These are phyloP conservation scores for Acrocephalus scirpaceus DNA, from an alignment of 2,797 vertebrate species.

Conservation along the genomic window DNA sequence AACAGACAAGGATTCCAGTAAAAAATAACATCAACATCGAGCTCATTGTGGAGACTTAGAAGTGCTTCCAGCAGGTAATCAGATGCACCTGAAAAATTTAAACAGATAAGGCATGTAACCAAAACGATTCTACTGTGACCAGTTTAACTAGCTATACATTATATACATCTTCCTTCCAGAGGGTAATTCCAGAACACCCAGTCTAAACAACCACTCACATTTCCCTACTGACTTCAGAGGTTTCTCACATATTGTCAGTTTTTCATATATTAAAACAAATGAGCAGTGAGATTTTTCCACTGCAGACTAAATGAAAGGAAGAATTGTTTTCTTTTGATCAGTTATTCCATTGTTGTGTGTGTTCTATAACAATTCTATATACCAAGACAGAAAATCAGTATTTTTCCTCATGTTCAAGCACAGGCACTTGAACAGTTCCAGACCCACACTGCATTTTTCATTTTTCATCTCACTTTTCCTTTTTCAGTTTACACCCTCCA, in stretches of 20 bases:
- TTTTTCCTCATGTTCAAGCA: neutral
- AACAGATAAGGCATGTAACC: neutral
- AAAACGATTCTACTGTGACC: neutral
- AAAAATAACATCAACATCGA: constrained; percentile 7
- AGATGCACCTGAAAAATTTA: constrained; percentile 54
- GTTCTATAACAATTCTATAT: neutral
- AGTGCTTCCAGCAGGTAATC: neutral
- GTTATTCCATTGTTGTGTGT: neutral
- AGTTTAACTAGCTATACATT: neutral
- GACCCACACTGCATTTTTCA: neutral
- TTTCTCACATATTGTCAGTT: neutral
- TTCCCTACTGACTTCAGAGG: neutral
- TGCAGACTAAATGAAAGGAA: neutral
- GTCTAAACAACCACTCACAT: neutral
- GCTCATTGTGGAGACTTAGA: constrained; percentile 52
- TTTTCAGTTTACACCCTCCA: neutral
- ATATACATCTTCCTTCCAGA: neutral
- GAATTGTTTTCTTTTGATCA: neutral
- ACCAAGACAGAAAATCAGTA: neutral
- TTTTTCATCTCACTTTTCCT: neutral
- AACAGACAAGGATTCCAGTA: constrained; percentile 39
- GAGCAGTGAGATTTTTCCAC: neutral
- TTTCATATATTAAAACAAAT: neutral
- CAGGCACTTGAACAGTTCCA: neutral
- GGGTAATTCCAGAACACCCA: neutral